Percentiles rank a stretch among this genome's conserved stretches.
Evolutionary conservation across 2,888 invertebrate genomes (phyloP).

Genomic region (Ethmia dodecea): DNA sequence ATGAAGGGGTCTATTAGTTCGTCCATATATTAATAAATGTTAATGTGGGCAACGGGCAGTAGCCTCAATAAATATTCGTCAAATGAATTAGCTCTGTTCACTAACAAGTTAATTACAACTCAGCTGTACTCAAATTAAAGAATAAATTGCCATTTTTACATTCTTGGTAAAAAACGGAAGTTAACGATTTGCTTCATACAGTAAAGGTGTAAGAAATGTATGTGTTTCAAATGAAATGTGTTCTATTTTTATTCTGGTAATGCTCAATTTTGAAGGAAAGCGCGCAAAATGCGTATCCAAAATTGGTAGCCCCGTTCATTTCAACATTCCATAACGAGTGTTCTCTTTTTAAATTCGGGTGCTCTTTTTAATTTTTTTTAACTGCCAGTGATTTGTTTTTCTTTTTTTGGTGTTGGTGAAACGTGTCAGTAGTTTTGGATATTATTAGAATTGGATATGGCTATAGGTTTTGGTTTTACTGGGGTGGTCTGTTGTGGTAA

Average conservation of each 20-base stretch:
- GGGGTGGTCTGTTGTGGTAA: constrained; percentile 3
- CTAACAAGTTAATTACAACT: constrained; percentile 8
- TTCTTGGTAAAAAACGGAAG: constrained; percentile 36
- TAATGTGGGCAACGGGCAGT: too few species aligned
- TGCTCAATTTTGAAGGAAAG: constrained; percentile 35
- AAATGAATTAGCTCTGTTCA: constrained; percentile 4
- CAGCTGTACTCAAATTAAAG: constrained; percentile 3
- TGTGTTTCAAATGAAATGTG: constrained; percentile 25
- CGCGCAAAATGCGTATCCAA: constrained; percentile 45
- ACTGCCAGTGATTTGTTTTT: constrained; percentile 60
- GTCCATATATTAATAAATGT: too few species aligned
- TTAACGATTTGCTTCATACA: constrained; percentile 30
- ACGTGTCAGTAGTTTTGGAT: constrained; percentile 26
- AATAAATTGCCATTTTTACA: constrained; percentile 6
- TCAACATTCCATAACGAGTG: constrained; percentile 66
- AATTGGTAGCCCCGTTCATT: constrained; percentile 63
- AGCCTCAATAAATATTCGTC: not conserved
- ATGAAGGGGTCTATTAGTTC: too few species aligned
- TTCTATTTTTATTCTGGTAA: constrained; percentile 33
- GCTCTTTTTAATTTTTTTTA: too few species aligned
- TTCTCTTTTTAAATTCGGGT: constrained; percentile 63
- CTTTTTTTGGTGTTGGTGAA: constrained; percentile 35
- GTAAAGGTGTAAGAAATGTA: constrained; percentile 20
- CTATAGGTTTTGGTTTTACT: too few species aligned
- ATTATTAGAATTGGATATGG: constrained; percentile 13